A percentile compares a stretch with the other conserved stretches of the same genome.
These are phyloP conservation scores for Hypanus sabinus DNA, from an alignment of 2,113 vertebrate species.

Conservation along the genomic window DNA sequence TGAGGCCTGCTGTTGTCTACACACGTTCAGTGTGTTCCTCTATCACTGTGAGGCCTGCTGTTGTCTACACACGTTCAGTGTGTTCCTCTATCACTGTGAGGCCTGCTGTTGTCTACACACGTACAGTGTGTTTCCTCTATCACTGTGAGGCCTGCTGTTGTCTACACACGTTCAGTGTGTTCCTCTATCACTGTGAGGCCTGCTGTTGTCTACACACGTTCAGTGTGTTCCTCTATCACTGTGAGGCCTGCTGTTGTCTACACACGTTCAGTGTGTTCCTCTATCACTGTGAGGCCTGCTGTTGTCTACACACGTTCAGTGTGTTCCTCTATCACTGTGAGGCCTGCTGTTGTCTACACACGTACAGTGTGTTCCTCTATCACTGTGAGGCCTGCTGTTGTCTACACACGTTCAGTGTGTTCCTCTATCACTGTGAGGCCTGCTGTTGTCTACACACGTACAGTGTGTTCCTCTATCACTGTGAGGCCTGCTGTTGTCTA, in stretches of 20 bases:
- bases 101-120: neutral
- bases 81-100: neutral
- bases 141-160: neutral
- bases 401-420: neutral
- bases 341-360: neutral
- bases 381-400: neutral
- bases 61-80: neutral
- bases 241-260: neutral
- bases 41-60: neutral
- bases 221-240: neutral
- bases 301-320: neutral
- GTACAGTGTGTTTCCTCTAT: neutral
- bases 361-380: neutral
- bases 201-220: neutral
- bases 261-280: neutral
- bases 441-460: neutral
- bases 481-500: neutral
- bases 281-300: neutral
- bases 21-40: neutral
- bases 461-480: neutral
- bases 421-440: neutral
- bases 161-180: neutral
- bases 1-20: neutral
- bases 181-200: neutral
- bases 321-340: neutral